Conservation (phyloP, 2,113 vertebrate species). For the Psettodes erumei region DNA sequence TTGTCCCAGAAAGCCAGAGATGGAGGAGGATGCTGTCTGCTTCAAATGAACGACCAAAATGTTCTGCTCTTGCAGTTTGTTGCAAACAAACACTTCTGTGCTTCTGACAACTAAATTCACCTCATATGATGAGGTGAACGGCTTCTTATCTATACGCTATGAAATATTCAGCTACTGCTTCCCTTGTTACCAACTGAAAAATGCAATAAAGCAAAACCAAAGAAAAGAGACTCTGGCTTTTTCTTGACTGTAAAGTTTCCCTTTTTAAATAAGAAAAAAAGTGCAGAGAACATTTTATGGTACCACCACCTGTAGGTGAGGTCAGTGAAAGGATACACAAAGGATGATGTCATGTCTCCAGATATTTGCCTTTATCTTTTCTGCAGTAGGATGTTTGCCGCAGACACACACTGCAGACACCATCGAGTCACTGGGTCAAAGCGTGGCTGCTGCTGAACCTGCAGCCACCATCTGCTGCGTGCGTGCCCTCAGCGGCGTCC, state of each 20-base stretch:
- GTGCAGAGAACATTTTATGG: too few relatives aligned
- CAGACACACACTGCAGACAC: slow-evolving; percentile 2
- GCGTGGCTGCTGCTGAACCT: neutral
- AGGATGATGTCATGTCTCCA: neutral
- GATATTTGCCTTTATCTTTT: too few relatives aligned
- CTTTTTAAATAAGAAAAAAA: neutral
- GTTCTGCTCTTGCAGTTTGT: neutral
- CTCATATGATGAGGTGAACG: too few relatives aligned
- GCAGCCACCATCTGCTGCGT: slow-evolving; percentile 42
- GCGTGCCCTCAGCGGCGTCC: neutral
- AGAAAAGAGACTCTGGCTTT: too few relatives aligned
- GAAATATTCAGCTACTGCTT: too few relatives aligned
- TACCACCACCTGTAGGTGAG: neutral
- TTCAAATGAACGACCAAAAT: neutral
- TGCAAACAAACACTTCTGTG: too few relatives aligned
- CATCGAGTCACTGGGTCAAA: neutral
- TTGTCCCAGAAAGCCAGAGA: slow-evolving; percentile 31
- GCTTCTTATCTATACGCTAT: too few relatives aligned
- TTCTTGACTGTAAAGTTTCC: too few relatives aligned
- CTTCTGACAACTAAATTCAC: neutral
- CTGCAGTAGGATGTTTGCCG: neutral
- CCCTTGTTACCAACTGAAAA: too few relatives aligned
- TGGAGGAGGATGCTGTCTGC: neutral
- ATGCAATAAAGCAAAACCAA: too few relatives aligned
- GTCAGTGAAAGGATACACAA: neutral